phyloP scores from a whole-genome alignment of 2,113 vertebrate species.

The Hiodon tergisus region DNA sequence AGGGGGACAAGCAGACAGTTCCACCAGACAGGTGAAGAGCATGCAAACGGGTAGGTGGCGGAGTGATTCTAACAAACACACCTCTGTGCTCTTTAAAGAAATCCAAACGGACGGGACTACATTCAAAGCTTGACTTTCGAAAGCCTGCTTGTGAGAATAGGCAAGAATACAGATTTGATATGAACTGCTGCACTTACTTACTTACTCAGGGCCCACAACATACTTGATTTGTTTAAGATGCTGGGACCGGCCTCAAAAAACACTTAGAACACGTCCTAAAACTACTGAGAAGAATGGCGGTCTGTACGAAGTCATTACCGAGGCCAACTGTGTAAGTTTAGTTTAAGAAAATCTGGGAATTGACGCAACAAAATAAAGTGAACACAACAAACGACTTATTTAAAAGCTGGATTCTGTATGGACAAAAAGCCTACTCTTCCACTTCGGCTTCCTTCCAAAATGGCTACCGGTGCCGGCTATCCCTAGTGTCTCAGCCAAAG shows the following conservation, averaged over 20 bases:
- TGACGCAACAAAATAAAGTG: neutral
- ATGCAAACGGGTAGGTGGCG: no score
- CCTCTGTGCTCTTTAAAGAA: no score
- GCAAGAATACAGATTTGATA: no score
- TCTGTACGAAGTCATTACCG: neutral
- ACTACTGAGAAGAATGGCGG: neutral
- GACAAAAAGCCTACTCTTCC: slow-evolving; percentile 21
- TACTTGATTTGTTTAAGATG: neutral
- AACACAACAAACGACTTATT: neutral
- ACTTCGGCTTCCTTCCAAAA: slow-evolving; percentile 38
- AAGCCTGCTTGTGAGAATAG: no score
- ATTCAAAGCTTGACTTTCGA: no score
- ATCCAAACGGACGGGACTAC: no score
- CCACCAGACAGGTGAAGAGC: no score
- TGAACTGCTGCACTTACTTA: no score
- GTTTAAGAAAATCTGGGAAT: neutral
- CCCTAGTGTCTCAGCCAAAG: slow-evolving; percentile 38
- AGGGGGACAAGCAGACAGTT: no score
- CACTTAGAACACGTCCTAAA: slow-evolving; percentile 7
- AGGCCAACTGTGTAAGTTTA: neutral
- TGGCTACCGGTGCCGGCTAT: slow-evolving; percentile 35
- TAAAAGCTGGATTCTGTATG: neutral
- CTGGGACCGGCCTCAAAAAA: neutral
- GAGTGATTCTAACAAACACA: no score
- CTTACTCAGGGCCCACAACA: no score